phyloP scores from a whole-genome alignment of 2,797 vertebrate species.

The Xenops minutus region DNA sequence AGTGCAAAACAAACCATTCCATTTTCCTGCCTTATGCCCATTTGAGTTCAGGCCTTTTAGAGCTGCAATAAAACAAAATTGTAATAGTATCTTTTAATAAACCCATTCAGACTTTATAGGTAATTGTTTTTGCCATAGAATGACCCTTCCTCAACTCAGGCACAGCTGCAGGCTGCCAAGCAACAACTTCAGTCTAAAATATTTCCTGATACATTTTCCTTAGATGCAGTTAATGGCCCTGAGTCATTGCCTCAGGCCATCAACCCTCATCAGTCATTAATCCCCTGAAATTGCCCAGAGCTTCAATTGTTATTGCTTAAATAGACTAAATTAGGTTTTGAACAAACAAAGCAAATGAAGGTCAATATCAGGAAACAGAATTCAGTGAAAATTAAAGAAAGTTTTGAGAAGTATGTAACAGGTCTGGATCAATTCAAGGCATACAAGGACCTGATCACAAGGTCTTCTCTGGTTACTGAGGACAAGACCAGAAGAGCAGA shows the following conservation, averaged over 20 bases:
- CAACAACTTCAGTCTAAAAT: slow-evolving; percentile 1
- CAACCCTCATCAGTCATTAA: slow-evolving; percentile 46
- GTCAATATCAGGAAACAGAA: background rate
- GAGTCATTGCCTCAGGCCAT: slow-evolving; percentile 2
- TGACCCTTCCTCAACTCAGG: background rate
- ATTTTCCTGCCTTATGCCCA: background rate
- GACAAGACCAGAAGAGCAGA: background rate
- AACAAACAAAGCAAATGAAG: slow-evolving; percentile 46
- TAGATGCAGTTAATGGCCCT: slow-evolving; percentile 14
- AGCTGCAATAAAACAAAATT: background rate
- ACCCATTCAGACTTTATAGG: background rate
- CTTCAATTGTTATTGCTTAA: slow-evolving; percentile 1
- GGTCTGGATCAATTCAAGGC: background rate
- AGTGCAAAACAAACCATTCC: background rate
- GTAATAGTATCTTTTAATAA: slow-evolving; percentile 21
- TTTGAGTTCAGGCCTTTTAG: background rate
- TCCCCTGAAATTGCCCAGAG: slow-evolving; percentile 12
- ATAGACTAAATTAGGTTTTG: slow-evolving; percentile 12
- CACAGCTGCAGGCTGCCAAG: background rate
- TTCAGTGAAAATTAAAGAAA: background rate
- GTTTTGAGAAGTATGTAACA: background rate
- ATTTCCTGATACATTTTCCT: slow-evolving; percentile 31
- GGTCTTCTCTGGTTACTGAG: background rate
- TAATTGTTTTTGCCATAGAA: background rate
- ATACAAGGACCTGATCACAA: background rate